Evolutionary conservation across 1,140 invertebrate genomes (phyloP).

Genomic region (Homarus americanus): DNA sequence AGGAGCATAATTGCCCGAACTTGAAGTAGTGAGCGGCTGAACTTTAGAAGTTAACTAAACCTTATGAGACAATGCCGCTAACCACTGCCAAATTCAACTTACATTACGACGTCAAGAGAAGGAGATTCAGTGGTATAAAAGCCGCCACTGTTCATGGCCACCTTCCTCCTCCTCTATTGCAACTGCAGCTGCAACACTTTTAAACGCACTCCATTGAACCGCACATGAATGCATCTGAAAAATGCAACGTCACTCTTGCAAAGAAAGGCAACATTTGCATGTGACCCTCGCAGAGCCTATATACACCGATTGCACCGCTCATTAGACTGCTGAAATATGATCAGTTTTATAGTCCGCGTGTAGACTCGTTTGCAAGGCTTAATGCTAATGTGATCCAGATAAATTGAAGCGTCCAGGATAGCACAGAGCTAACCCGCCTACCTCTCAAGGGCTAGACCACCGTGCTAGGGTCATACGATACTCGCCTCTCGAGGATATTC

Average conservation of each 20-base stretch:
- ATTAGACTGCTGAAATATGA: slow-evolving; percentile 71
- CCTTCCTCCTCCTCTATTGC: slow-evolving; percentile 21
- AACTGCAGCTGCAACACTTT: slow-evolving; percentile 43
- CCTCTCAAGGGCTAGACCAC: slow-evolving; percentile 18
- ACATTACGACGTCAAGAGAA: slow-evolving; percentile 32
- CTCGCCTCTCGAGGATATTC: not conserved
- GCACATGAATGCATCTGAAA: slow-evolving; percentile 56
- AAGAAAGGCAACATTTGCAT: slow-evolving; percentile 60
- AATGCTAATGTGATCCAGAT: slow-evolving; percentile 72
- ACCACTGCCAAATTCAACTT: slow-evolving; percentile 60
- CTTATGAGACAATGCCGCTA: slow-evolving; percentile 64
- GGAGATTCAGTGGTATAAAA: slow-evolving; percentile 39
- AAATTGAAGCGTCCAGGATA: slow-evolving; percentile 55
- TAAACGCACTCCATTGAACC: slow-evolving; percentile 49
- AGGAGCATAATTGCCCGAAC: slow-evolving; percentile 50
- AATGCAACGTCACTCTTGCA: slow-evolving; percentile 58
- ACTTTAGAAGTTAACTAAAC: slow-evolving; percentile 70
- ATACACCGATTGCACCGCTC: slow-evolving; percentile 67
- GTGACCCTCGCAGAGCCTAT: slow-evolving; percentile 57
- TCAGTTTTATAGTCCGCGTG: slow-evolving; percentile 67
- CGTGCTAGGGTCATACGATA: not conserved
- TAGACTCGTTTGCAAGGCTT: slow-evolving; percentile 72
- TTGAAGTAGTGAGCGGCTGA: slow-evolving; percentile 48
- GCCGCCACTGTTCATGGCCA: not conserved
- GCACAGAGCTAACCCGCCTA: slow-evolving; percentile 37